Evolutionary conservation across 1,140 invertebrate genomes (phyloP).

Genomic region (Nasonia giraulti): DNA sequence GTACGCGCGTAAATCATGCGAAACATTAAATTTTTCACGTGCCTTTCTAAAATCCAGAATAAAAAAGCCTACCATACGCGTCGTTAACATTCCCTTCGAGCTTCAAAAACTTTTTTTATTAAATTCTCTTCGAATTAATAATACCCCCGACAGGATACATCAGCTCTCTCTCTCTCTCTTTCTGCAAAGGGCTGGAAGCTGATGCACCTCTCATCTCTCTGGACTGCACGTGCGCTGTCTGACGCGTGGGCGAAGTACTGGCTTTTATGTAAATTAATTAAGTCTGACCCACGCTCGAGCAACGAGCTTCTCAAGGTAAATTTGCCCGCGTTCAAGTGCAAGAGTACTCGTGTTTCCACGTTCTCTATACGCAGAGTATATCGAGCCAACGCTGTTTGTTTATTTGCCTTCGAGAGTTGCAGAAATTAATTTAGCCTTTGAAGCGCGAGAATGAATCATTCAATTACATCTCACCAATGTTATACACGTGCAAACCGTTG

Average conservation of each 20-base stretch:
- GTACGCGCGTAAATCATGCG: neutral
- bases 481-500: too few relatives aligned
- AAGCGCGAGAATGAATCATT: neutral
- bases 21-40: too few relatives aligned
- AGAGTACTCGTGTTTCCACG: neutral
- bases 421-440: neutral
- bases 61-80: neutral
- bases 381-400: too few relatives aligned
- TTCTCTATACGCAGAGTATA: too few relatives aligned
- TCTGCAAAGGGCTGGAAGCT: neutral
- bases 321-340: neutral
- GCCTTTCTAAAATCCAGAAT: too few relatives aligned
- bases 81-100: neutral
- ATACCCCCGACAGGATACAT: neutral
- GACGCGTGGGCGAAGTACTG: conserved; percentile 22
- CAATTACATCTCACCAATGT: neutral
- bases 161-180: neutral
- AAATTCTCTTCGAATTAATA: neutral
- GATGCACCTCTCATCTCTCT: conserved; percentile 31
- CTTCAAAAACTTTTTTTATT: neutral
- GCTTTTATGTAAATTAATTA: conserved; percentile 44
- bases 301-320: conserved; percentile 16
- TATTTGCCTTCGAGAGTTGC: too few relatives aligned
- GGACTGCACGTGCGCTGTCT: conserved; percentile 43
- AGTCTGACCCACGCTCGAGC: neutral